Conservation (phyloP, 1,140 invertebrate genomes). For the Akabosia matsudoensis region DNA sequence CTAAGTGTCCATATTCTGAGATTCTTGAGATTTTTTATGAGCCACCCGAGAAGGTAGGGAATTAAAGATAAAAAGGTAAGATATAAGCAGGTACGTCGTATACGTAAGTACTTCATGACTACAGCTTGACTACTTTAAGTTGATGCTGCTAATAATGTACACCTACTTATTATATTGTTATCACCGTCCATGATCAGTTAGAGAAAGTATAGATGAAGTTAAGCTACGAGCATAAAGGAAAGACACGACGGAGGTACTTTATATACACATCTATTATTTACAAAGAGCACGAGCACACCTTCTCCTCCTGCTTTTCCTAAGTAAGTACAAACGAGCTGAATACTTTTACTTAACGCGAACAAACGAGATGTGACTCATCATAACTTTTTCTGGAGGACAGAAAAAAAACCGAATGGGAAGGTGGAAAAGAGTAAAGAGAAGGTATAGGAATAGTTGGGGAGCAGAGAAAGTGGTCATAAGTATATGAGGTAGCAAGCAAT, state of each 20-base stretch:
- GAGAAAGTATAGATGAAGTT: background rate
- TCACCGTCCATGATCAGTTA: background rate
- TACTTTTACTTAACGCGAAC: background rate
- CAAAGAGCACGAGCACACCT: constrained; percentile 12
- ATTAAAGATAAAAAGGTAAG: background rate
- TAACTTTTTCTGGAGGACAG: constrained; percentile 6
- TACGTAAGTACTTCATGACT: no score
- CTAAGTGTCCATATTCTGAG: background rate
- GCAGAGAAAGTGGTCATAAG: background rate
- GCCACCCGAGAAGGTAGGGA: background rate
- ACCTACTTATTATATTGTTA: background rate
- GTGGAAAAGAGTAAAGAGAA: background rate
- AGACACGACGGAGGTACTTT: background rate
- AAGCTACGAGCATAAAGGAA: background rate
- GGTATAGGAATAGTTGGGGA: background rate
- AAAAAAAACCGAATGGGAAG: background rate
- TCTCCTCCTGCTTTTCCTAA: no score
- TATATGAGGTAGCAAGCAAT: background rate
- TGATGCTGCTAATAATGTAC: no score
- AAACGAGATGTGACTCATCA: constrained; percentile 7
- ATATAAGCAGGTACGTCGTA: background rate
- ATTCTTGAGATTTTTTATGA: background rate
- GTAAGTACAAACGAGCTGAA: constrained; percentile 22
- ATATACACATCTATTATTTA: constrained; percentile 7
- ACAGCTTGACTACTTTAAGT: no score